These are phyloP conservation scores for Acanthosepion lycidas DNA, from an alignment of 2,888 invertebrate species.

Conservation along the genomic window DNA sequence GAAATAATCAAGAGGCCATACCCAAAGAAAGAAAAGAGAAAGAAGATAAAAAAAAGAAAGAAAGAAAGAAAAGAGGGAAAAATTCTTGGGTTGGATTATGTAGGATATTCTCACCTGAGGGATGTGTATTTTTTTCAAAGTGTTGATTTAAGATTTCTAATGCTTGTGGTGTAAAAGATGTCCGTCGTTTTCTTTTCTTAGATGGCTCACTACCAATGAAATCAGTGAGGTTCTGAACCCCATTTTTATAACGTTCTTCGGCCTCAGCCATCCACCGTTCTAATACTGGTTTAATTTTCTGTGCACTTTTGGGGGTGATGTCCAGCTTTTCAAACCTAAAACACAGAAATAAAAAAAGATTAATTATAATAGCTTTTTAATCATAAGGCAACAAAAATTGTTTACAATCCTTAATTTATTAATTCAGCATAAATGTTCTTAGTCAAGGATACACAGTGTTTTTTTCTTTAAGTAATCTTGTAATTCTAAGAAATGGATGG, in stretches of 20 bases:
- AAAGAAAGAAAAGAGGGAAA: background rate
- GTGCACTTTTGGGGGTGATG: slow-evolving; percentile 99
- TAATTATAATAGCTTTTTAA: no score
- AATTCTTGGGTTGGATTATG: background rate
- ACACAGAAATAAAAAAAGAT: background rate
- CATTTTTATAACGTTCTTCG: slow-evolving; percentile 87
- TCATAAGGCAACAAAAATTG: no score
- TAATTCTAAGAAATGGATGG: no score
- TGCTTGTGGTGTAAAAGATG: slow-evolving; percentile 97
- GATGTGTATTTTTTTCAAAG: slow-evolving; percentile 97
- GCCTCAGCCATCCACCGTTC: slow-evolving; percentile 99
- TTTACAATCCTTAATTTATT: no score
- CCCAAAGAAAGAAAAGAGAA: background rate
- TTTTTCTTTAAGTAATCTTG: no score
- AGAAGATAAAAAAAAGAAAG: background rate
- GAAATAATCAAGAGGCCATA: background rate
- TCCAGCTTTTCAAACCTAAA: slow-evolving; percentile 96
- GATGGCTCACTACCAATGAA: slow-evolving; percentile 94
- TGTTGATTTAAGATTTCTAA: slow-evolving; percentile 94
- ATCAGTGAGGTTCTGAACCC: slow-evolving; percentile 92
- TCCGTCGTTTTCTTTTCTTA: slow-evolving; percentile 95
- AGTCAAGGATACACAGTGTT: no score
- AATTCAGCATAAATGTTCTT: no score
- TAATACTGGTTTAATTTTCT: slow-evolving; percentile 98
- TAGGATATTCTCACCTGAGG: slow-evolving; percentile 84